Conservation (phyloP, 1,140 invertebrate genomes). For the Papilio glaucus region DNA sequence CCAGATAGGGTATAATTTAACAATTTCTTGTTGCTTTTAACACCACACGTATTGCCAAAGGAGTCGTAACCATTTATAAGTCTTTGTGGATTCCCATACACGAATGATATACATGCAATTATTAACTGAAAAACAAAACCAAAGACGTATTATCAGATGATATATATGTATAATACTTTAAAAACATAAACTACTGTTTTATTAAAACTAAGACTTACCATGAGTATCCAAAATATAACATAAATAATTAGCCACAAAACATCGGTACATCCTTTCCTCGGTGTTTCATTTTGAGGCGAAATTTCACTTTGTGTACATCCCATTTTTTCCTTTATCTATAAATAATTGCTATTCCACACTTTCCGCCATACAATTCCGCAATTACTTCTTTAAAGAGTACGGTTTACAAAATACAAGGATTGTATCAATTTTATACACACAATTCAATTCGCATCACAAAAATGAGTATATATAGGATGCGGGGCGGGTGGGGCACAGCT, state of each 20-base stretch:
- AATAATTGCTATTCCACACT: conserved; percentile 5
- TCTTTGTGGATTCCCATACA: conserved; percentile 93
- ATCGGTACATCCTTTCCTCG: conserved; percentile 90
- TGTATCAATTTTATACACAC: no score
- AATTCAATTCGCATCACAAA: no score
- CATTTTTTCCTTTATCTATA: conserved; percentile 53
- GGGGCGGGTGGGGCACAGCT: no score
- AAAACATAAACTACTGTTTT: neutral
- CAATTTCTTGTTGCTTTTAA: conserved; percentile 90
- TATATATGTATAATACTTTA: conserved; percentile 29
- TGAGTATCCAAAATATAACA: conserved; percentile 93
- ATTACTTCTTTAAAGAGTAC: neutral
- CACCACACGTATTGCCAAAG: conserved; percentile 97
- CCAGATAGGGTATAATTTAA: conserved; percentile 90
- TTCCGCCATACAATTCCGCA: neutral
- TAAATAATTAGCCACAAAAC: conserved; percentile 93
- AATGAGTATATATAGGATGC: no score
- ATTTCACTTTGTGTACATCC: conserved; percentile 80
- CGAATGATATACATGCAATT: conserved; percentile 94
- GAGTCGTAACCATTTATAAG: conserved; percentile 97
- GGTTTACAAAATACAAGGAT: neutral
- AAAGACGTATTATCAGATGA: no score
- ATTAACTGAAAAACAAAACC: conserved; percentile 86
- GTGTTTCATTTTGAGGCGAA: conserved; percentile 78
- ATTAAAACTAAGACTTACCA: conserved; percentile 86